phyloP scores from a whole-genome alignment of 2,113 vertebrate genomes.

The Gopherus evgoodei region DNA sequence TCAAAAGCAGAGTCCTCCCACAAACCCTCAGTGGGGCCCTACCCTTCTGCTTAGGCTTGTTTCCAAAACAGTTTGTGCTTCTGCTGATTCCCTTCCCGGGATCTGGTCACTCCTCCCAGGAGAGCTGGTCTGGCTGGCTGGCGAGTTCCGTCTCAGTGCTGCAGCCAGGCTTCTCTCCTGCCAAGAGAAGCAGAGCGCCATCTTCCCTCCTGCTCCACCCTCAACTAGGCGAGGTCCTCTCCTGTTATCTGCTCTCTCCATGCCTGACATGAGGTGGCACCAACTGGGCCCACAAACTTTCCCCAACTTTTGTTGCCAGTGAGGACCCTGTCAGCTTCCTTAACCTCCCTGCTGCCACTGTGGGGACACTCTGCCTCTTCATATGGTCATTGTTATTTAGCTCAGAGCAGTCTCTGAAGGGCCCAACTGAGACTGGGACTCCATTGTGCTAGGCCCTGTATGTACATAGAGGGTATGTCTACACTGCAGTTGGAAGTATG shows the following conservation, averaged over 20 bases:
- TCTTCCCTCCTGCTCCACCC: not conserved
- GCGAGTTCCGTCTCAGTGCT: too few relatives aligned
- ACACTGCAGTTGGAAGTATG: not conserved
- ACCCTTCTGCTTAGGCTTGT: not conserved
- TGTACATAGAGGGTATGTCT: not conserved
- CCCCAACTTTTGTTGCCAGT: not conserved
- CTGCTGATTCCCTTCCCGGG: not conserved
- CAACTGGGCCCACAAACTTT: too few relatives aligned
- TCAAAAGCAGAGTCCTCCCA: not conserved
- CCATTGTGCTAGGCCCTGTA: fast-evolving
- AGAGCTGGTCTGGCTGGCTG: not conserved
- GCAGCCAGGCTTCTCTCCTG: too few relatives aligned
- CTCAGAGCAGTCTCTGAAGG: not conserved
- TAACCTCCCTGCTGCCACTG: not conserved
- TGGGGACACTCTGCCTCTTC: not conserved
- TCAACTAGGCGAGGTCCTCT: not conserved
- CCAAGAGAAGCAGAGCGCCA: not conserved
- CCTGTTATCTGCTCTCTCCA: not conserved
- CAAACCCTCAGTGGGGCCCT: not conserved
- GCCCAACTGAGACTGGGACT: not conserved
- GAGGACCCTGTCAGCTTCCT: not conserved
- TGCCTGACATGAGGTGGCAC: not conserved
- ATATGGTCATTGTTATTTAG: fast-evolving
- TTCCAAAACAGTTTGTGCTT: not conserved
- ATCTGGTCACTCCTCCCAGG: not conserved